Percentiles rank a stretch among this genome's conserved stretches.
phyloP scores from a whole-genome alignment of 1,140 invertebrate genomes.

The Leptinotarsa lineolata region DNA sequence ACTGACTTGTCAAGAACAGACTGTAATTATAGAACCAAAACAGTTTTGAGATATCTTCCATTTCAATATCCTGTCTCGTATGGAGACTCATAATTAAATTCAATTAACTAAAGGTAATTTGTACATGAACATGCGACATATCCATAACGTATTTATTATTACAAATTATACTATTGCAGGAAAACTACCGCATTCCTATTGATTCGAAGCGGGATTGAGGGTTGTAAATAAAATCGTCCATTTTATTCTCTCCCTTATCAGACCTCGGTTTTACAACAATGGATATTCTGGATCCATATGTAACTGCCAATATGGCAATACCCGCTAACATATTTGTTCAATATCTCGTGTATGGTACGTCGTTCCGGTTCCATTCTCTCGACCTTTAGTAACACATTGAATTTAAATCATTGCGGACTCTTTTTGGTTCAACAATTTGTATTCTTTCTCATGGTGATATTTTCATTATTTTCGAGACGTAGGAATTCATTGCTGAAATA shows the following conservation, averaged over 20 bases:
- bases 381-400: slow-evolving; percentile 2
- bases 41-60: no score
- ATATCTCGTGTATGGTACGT: slow-evolving; percentile 15
- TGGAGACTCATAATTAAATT: no score
- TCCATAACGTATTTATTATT: no score
- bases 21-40: no score
- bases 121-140: no score
- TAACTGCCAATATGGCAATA: slow-evolving; percentile 18
- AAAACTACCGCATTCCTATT: slow-evolving; percentile 7
- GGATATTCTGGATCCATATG: slow-evolving; percentile 17
- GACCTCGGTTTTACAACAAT: slow-evolving; percentile 18
- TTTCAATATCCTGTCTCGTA: no score
- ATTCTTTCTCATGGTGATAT: not conserved
- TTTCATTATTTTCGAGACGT: slow-evolving; percentile 8
- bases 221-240: slow-evolving; percentile 2
- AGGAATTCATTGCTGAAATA: not conserved
- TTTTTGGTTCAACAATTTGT: not conserved
- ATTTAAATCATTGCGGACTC: slow-evolving; percentile 11
- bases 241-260: slow-evolving; percentile 7
- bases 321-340: slow-evolving; percentile 20
- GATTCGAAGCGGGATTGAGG: not conserved
- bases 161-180: not conserved
- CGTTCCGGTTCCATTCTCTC: not conserved
- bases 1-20: no score
- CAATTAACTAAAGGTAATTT: no score